Evolutionary conservation across 1,140 invertebrate species (phyloP).

Genomic region (Drosophila tropicalis): DNA sequence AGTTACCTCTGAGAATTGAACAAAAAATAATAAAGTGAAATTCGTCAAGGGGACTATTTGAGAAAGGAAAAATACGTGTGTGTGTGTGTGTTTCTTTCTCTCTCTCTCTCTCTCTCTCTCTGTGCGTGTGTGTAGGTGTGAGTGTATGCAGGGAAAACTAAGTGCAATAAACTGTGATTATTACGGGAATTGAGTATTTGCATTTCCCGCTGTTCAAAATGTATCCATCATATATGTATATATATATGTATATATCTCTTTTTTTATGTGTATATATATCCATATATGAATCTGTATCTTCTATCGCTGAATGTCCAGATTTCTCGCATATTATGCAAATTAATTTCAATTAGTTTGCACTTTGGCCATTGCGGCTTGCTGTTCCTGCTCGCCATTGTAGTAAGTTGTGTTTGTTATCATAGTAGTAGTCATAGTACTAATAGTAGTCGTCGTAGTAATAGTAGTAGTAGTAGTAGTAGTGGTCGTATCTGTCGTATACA

Average conservation of each 20-base stretch:
- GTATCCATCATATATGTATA: constrained; percentile 2
- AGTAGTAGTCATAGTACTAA: constrained; percentile 24
- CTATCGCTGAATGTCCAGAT: constrained; percentile 75
- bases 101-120: too few species aligned
- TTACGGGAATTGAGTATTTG: constrained; percentile 67
- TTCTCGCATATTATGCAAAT: constrained; percentile 71
- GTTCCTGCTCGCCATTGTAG: constrained; percentile 45
- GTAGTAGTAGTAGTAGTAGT: constrained; percentile 38
- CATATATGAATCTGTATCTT: constrained; percentile 19
- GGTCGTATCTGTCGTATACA: constrained; percentile 63
- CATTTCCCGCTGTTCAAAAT: constrained; percentile 27
- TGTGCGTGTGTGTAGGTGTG: constrained; percentile 22
- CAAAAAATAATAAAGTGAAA: constrained; percentile 12
- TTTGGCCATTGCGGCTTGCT: constrained; percentile 54
- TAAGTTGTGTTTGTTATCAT: constrained; percentile 26
- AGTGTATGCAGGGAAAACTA: constrained; percentile 70
- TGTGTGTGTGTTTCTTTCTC: neutral
- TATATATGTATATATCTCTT: constrained; percentile 5
- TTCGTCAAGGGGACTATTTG: constrained; percentile 35
- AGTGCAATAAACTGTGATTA: constrained; percentile 81
- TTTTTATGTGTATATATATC: neutral
- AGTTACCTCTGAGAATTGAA: constrained; percentile 27
- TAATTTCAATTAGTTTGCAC: constrained; percentile 82
- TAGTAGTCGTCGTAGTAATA: constrained; percentile 33
- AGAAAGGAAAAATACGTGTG: constrained; percentile 2